Evolutionary conservation across 2,113 vertebrate genomes (phyloP), one percentile per base, ranked within the genome.

Genomic region (Forbesichthys agassizii): DNA sequence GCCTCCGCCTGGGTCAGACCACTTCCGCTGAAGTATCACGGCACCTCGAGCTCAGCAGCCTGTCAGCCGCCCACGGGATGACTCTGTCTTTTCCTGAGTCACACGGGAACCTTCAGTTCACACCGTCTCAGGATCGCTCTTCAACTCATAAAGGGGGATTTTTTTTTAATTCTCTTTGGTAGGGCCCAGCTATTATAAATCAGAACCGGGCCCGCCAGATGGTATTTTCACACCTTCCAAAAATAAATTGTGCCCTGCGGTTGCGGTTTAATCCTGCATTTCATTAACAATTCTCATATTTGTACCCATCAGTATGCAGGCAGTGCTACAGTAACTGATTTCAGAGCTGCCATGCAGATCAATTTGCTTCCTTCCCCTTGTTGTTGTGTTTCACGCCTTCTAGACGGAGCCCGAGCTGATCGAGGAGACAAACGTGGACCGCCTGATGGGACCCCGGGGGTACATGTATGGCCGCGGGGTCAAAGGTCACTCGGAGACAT

Each of bases 371-470:
- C 7, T 42, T 42, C 36, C 36, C 36, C 36, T 27, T 27, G 27
- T 27, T 42, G 36, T 42, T 42, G 36, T 42, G 36, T 42, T 66
- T 2, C 49, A 1, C 55, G 3, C 66, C 47, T 79, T 89, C 66
- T 81, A 99, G 98, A 99, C 96, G 0, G 98, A 99, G 88, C 98
- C 96, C 0, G 98, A 99, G 86, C 90, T 98, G 73, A 97, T 98
- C 36, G 96, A 98, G 81, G 98, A 99, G 86, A 99, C 98, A 1
- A 96, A 99, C 11, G 89, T 99, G 1, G 98, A 99, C 89, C 91
- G 93, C 9, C 87, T 96, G 3, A 91, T 90, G 0, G 90, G 87
- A 51, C 90, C 93, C 1, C 92, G 92, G 68, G 93, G 90, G n/a
- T 96, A 93, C 36, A 53, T 89, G 86, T 91, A 95, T 16, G 88